Evolutionary conservation across 30 jellyfish, hydroid and myxozoan genomes (phyloP), one percentile per base, ranked within the genome.

Genomic region (Rhopilema esculentum): DNA sequence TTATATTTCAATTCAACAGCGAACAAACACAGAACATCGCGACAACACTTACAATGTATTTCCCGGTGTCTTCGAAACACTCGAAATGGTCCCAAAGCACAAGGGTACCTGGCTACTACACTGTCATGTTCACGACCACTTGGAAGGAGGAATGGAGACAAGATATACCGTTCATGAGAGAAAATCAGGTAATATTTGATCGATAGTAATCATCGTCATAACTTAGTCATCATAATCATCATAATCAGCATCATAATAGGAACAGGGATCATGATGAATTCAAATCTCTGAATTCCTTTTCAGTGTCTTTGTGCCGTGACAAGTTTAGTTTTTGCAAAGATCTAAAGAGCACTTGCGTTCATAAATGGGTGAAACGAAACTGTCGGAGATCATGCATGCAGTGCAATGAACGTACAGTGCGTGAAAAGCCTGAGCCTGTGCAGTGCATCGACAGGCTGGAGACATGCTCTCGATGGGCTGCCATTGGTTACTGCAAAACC

Each of bases 111-210:
- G 93, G 93, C 66, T 85, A 31, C 83, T 85, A 6, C 93, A 85
- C 49, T 85, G 93, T 28, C 93, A 85, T 78, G 93, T 85, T 31
- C 87, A 85, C 66, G 93, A 85, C 49, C 93, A 85, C 66, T 62
- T 85, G 52, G 77, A 75, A 21, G 93, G 83, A 24, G 93, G 93
- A 78, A 85, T 85, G 93, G 88, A 69, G 48, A 85, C 93, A 53
- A 77, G 83, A 23, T 83, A 83, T 79, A 83, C 85, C 15, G 92
- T 83, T 8, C 26, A 6, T 16, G 72, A 22, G 29, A 68, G 62
- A 7, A 12, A 76, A 22, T n/a, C n/a, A 24, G 76, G 87, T 76
- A 76, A 21, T 52, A 40, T 40, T 64, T 22, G 27, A 23, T 22
- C 74, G 30, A 20, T 64, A 22, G 19, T 0, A 18, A 1, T 23